Evolutionary conservation across 1,140 invertebrate species (phyloP).

Genomic region (Tetramorium alpestre): DNA sequence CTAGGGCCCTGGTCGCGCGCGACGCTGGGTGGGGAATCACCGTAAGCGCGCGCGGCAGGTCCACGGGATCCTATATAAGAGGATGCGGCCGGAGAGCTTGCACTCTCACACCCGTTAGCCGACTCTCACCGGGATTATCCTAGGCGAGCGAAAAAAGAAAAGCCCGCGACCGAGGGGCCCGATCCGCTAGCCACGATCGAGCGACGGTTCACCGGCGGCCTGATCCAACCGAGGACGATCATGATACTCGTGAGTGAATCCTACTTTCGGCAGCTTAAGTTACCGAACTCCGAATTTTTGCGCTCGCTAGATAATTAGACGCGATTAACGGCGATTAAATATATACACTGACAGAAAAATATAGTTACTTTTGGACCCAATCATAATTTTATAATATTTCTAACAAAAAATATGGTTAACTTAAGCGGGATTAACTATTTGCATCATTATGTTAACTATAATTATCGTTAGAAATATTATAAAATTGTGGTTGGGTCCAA

Average conservation of each 20-base stretch:
- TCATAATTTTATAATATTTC: too few relatives aligned
- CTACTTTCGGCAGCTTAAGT: neutral
- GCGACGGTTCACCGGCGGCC: neutral
- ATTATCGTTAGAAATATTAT: too few relatives aligned
- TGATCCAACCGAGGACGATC: conserved; percentile 2
- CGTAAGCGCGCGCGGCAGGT: conserved; percentile 58
- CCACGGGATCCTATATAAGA: conserved; percentile 81
- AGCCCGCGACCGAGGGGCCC: neutral
- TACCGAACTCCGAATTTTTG: neutral
- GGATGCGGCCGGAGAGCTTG: conserved; percentile 72
- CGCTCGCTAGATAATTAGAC: neutral
- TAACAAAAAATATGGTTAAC: too few relatives aligned
- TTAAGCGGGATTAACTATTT: too few relatives aligned
- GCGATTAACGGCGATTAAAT: neutral
- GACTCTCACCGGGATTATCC: conserved; percentile 60
- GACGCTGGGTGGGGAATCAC: conserved; percentile 67
- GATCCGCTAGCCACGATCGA: conserved; percentile 22
- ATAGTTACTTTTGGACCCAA: too few relatives aligned
- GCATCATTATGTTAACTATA: too few relatives aligned
- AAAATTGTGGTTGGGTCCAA: too few relatives aligned
- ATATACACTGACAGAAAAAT: neutral
- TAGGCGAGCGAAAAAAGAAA: conserved; percentile 13
- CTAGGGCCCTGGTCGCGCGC: neutral
- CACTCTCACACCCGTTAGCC: conserved; percentile 76
- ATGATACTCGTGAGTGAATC: conserved; percentile 70